These are phyloP conservation scores for Meteorus colon DNA, from an alignment of 2,888 invertebrate genomes.

Conservation along the genomic window DNA sequence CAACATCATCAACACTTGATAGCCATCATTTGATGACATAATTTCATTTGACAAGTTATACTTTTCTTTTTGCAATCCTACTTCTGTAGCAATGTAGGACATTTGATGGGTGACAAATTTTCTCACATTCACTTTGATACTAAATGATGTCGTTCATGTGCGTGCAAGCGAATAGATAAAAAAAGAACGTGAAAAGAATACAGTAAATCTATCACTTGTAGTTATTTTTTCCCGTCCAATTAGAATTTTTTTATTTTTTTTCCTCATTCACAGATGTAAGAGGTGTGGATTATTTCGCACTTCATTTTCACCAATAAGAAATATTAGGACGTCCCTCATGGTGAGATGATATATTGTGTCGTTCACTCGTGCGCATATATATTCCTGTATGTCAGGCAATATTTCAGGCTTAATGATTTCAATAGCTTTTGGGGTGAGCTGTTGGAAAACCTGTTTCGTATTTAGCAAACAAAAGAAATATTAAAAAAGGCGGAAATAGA, in stretches of 20 bases:
- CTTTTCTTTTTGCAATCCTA: background rate
- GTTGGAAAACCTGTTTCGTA: slow-evolving; percentile 61
- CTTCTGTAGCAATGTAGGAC: background rate
- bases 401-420: slow-evolving; percentile 67
- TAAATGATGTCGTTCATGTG: background rate
- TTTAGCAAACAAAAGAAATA: slow-evolving; percentile 18
- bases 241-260: slow-evolving; percentile 24
- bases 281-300: slow-evolving; percentile 55
- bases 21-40: no score
- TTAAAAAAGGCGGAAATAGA: background rate
- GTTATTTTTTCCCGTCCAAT: background rate
- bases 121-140: background rate
- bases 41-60: no score
- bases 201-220: slow-evolving; percentile 17
- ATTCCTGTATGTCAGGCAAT: slow-evolving; percentile 63
- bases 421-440: slow-evolving; percentile 63
- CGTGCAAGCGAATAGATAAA: background rate
- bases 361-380: slow-evolving; percentile 60
- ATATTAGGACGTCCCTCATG: slow-evolving; percentile 62
- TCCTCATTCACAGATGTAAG: slow-evolving; percentile 34
- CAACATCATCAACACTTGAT: no score
- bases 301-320: slow-evolving; percentile 63
- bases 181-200: background rate
- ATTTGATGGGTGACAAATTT: background rate
- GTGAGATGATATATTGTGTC: slow-evolving; percentile 65